A percentile compares a stretch with the other conserved stretches of the same genome.
phyloP scores from a whole-genome alignment of 2,113 vertebrate species.

The Scopus umbretta region DNA sequence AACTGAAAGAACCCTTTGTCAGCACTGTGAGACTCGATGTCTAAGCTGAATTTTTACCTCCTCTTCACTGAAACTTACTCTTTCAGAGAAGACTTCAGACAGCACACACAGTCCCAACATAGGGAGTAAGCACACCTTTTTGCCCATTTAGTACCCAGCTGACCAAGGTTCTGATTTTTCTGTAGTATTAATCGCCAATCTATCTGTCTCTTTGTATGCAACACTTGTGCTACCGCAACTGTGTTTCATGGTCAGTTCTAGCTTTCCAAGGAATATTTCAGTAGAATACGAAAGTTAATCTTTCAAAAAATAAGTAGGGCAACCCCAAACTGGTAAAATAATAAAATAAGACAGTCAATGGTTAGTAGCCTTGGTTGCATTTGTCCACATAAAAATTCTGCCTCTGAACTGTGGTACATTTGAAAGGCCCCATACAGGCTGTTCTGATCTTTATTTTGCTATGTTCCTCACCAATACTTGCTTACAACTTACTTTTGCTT shows the following conservation, averaged over 20 bases:
- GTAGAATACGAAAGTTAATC: neutral
- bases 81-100: neutral
- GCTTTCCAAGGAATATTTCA: neutral
- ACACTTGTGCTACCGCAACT: neutral
- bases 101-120: neutral
- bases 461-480: neutral
- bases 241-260: neutral
- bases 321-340: neutral
- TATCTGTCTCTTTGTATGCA: neutral
- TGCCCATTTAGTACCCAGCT: neutral
- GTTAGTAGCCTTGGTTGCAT: neutral
- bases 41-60: neutral
- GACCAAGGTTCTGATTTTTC: neutral
- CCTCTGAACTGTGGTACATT: neutral
- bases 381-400: neutral
- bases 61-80: neutral
- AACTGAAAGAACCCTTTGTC: neutral
- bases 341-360: neutral
- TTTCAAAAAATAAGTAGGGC: neutral
- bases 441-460: neutral
- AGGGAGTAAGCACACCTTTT: neutral
- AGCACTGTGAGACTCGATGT: neutral
- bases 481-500: constrained; percentile 70
- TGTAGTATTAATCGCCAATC: neutral
- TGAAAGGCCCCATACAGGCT: neutral